Evolutionary conservation across 2,113 vertebrate genomes (phyloP).

Genomic region (Phocoena sinus): DNA sequence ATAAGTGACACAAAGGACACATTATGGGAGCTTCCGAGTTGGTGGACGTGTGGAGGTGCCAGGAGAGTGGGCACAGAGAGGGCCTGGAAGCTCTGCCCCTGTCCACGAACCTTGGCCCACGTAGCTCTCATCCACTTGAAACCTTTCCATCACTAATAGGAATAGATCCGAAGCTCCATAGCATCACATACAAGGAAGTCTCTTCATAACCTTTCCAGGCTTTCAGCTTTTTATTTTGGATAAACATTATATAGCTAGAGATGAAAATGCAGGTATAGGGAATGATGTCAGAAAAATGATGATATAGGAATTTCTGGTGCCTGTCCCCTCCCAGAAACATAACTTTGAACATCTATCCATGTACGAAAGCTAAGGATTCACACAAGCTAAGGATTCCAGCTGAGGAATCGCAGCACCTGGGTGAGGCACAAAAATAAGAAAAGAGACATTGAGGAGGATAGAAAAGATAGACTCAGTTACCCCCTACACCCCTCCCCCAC

Average conservation of each 20-base stretch:
- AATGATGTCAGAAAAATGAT: not conserved
- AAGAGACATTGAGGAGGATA: not conserved
- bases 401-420: not conserved
- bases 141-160: not conserved
- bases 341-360: not conserved
- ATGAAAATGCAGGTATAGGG: not conserved
- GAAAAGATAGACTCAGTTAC: not conserved
- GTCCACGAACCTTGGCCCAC: not conserved
- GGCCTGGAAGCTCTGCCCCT: rapidly evolving
- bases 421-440: not conserved
- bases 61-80: not conserved
- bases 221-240: not conserved
- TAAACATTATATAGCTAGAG: not conserved
- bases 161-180: no score
- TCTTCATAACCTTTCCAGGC: not conserved
- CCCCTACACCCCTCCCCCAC: not conserved
- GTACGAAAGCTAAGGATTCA: not conserved
- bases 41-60: not conserved
- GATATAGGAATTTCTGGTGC: not conserved
- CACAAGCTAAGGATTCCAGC: not conserved
- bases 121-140: not conserved
- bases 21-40: no score
- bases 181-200: not conserved
- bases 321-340: not conserved
- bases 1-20: not conserved